Evolutionary conservation across 2,888 invertebrate genomes (phyloP).

Genomic region (Embidobia sp.): DNA sequence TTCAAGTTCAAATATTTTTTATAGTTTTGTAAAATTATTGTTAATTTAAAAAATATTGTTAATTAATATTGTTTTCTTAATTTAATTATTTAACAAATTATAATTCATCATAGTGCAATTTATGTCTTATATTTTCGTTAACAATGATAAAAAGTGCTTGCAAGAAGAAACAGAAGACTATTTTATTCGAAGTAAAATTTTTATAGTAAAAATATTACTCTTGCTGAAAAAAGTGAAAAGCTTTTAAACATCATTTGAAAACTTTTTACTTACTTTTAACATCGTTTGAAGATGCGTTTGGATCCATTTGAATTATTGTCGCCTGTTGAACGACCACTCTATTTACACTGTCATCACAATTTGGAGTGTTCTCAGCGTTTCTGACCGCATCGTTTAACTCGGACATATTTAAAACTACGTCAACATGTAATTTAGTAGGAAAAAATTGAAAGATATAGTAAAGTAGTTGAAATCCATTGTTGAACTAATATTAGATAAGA

Average conservation of each 20-base stretch:
- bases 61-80: too few species aligned
- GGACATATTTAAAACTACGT: constrained; percentile 14
- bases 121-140: too few species aligned
- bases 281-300: constrained; percentile 8
- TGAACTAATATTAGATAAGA: too few species aligned
- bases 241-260: neutral
- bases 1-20: too few species aligned
- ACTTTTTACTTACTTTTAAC: constrained; percentile 14
- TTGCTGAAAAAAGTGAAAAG: neutral
- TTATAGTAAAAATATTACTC: too few species aligned
- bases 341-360: constrained; percentile 34
- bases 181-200: too few species aligned
- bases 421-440: constrained; percentile 12
- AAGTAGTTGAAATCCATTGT: neutral
- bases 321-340: constrained; percentile 58
- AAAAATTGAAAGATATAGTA: neutral
- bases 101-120: too few species aligned
- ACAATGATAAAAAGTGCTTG: too few species aligned
- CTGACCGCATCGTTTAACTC: constrained; percentile 9
- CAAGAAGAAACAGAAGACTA: too few species aligned
- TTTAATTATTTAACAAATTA: too few species aligned
- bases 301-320: constrained; percentile 39
- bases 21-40: too few species aligned
- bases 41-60: too few species aligned
- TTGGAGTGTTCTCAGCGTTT: neutral